Evolutionary conservation across 2,113 vertebrate species (phyloP), one percentile per base, ranked within the genome.

Genomic region (Pangasianodon gigas): DNA sequence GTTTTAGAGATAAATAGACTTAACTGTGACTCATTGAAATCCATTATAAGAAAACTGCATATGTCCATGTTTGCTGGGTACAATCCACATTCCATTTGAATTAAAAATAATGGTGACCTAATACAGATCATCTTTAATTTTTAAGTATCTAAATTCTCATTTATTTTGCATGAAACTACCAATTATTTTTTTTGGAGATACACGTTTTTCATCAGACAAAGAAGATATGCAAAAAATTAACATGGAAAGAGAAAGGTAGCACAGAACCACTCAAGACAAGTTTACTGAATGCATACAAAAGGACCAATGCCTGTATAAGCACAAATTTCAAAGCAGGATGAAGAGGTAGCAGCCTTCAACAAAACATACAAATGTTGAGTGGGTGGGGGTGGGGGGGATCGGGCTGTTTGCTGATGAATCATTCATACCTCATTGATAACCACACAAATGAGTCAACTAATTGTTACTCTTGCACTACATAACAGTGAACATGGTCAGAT

Each of bases 281-380:
- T 46, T 48, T 79, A 79, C 10, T 48, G 10, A 77, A 46, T 48
- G 10, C 44, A 29, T 48, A 79, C 75, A 79, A 77, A 77, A 77
- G 21, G 44, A 77, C 74, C 74, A 26, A 77, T 46, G 74, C 8
- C 44, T 77, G 44, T 29, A 79, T 29, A 29, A 48, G 11, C 46
- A 80, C 46, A 80, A 14, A 51, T 51, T 80, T 80, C 77, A 80
- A 51, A 24, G 46, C 77, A n/a, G 77, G 44, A 29, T 51, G 26
- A 48, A 80, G 46, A 16, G 26, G 4, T 29, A 51, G 14, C 46
- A 80, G 58, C 51, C 60, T 79, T 71, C 85, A 44, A n/a, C 37
- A 37, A 81, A 54, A 54, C 62, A 74, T 24, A 81, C 91, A 91
- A 87, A 91, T 86, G 89, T 75, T 83, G 87, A 88, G 80, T 79